Percentiles rank a stretch among this genome's conserved stretches.
phyloP scores from a whole-genome alignment of 2,113 vertebrate genomes.

The Apaloderma vittatum region DNA sequence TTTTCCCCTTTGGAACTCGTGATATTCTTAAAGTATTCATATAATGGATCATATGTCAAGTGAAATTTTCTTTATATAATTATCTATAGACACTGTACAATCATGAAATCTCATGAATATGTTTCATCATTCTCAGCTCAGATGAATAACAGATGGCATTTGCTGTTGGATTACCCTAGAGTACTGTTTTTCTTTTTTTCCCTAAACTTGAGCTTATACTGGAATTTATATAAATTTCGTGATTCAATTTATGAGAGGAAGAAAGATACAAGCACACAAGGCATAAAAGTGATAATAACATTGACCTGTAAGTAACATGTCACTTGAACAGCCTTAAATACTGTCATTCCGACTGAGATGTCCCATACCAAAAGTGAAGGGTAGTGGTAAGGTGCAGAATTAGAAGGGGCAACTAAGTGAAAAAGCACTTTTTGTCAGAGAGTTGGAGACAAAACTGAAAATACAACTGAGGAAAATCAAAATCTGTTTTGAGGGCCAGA shows the following conservation, averaged over 20 bases:
- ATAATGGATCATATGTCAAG: not conserved
- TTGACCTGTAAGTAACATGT: not conserved
- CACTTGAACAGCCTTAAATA: not conserved
- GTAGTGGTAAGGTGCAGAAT: not conserved
- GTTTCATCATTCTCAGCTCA: not conserved
- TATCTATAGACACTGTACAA: not conserved
- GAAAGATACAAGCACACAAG: not conserved
- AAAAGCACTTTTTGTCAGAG: not conserved
- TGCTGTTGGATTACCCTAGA: not conserved
- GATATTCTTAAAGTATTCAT: not conserved
- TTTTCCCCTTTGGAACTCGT: not conserved
- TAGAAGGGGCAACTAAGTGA: not conserved
- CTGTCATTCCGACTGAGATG: not conserved
- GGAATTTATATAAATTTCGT: not conserved
- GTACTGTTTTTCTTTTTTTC: not conserved
- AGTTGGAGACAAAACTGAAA: not conserved
- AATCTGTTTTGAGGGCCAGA: not conserved
- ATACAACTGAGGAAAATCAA: not conserved
- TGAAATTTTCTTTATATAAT: not conserved
- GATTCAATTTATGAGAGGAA: not conserved
- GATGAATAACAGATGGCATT: constrained; percentile 1
- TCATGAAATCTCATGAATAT: not conserved
- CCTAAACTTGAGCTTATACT: not conserved
- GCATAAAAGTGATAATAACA: not conserved
- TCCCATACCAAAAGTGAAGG: not conserved